Evolutionary conservation across 2,888 invertebrate genomes (phyloP).

Genomic region (Machimus atricapillus): DNA sequence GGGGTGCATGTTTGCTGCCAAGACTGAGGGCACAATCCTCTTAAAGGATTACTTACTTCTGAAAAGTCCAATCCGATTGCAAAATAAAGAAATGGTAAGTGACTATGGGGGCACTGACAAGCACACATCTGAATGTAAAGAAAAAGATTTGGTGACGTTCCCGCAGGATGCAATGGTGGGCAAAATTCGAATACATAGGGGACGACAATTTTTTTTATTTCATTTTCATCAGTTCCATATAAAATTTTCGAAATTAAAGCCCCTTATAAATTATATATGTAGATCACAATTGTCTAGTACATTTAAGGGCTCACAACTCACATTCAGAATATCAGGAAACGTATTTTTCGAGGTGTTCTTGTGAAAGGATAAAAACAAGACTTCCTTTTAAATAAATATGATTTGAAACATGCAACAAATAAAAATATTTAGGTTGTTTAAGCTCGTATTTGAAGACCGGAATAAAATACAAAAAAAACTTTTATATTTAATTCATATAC

Average conservation of each 20-base stretch:
- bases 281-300: too few species aligned
- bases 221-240: not conserved
- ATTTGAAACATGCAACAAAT: too few species aligned
- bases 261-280: too few species aligned
- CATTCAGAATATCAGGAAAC: too few species aligned
- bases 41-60: conserved; percentile 48
- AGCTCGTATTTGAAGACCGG: too few species aligned
- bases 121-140: conserved; percentile 17
- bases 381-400: too few species aligned
- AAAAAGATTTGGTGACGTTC: conserved; percentile 21
- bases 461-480: too few species aligned
- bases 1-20: not conserved
- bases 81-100: conserved; percentile 42
- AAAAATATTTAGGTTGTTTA: too few species aligned
- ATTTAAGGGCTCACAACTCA: too few species aligned
- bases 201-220: not conserved
- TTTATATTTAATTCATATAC: too few species aligned
- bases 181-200: not conserved
- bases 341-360: too few species aligned
- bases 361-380: too few species aligned
- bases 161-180: not conserved
- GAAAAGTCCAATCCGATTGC: conserved; percentile 48
- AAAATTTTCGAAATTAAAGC: not conserved
- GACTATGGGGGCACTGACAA: conserved; percentile 17
- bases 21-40: conserved; percentile 41